Evolutionary conservation across 2,797 vertebrate genomes (phyloP).

Genomic region (Enteromius anoplus): DNA sequence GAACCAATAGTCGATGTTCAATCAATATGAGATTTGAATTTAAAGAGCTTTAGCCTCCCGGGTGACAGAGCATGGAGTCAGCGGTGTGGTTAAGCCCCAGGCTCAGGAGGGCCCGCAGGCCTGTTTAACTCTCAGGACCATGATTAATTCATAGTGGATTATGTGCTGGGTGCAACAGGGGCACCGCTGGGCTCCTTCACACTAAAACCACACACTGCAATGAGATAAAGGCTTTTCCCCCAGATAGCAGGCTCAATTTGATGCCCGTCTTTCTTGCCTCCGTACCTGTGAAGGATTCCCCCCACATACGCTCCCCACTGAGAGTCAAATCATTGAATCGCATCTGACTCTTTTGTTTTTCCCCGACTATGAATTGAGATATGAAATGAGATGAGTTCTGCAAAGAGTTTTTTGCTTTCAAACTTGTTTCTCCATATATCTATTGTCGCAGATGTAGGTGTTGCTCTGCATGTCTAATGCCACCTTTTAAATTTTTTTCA

Average conservation of each 20-base stretch:
- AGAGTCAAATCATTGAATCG: constrained; percentile 57
- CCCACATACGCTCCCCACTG: constrained; percentile 13
- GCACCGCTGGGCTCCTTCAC: constrained; percentile 64
- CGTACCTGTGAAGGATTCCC: constrained; percentile 55
- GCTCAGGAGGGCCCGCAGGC: constrained; percentile 73
- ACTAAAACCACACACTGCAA: constrained; percentile 68
- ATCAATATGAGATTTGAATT: constrained; percentile 84
- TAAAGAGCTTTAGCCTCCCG: constrained; percentile 74
- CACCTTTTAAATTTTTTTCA: constrained; percentile 14
- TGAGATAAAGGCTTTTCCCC: constrained; percentile 73
- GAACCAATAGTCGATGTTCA: constrained; percentile 79
- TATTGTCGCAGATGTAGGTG: constrained; percentile 54
- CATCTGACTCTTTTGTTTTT: constrained; percentile 53
- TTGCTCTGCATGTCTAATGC: constrained; percentile 43
- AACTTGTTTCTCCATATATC: constrained; percentile 56
- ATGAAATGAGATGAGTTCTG: constrained; percentile 29
- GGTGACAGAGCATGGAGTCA: constrained; percentile 70
- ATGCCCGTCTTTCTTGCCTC: constrained; percentile 55
- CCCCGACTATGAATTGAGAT: constrained; percentile 35
- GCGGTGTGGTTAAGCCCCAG: constrained; percentile 71
- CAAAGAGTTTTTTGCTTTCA: constrained; percentile 5
- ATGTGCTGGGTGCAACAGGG: constrained; percentile 73
- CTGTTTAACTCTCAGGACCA: constrained; percentile 81
- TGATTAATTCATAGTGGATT: constrained; percentile 86
- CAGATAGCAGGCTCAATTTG: constrained; percentile 68